Evolutionary conservation across 2,797 vertebrate genomes (phyloP), one percentile per base, ranked within the genome.

Genomic region (Paramormyrops hopkinsi): DNA sequence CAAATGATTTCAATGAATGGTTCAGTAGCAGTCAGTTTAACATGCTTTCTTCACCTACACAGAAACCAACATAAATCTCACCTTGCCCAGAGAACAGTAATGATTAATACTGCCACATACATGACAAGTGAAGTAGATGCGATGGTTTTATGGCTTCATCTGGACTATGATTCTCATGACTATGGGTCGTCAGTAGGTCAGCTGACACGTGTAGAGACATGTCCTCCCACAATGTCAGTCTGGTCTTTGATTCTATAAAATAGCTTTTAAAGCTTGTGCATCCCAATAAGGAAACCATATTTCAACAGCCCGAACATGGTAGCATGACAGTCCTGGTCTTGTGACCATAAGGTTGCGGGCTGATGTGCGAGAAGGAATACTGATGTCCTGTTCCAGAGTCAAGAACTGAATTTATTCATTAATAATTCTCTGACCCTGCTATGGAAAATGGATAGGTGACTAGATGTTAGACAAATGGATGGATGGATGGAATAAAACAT

Each of bases 281-380:
- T 69, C 29, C 22, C 25, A 59, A 87, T 19, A 85, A 51, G 86
- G 19, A 29, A 56, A 29, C 51, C 51, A 37, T 85, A 51, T 85
- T 85, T 85, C 83, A 85, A 25, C 5, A 17, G 22, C 41, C 82
- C 0, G 44, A n/a, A 50, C 22, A 85, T 29, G 44, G 17, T 44
- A 73, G 12, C 65, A 73, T 73, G 41, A 79, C 73, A 41, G 73
- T 46, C 14, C 73, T 79, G 73, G 73, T 44, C 73, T 79, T 79
- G 73, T 46, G 41, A 79, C 37, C 37, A n/a, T n/a, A 46, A 79
- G 73, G 73, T 79, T 79, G 73, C 73, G 46, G 41, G 73, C 29
- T 73, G 88, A 91, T 90, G 92, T 91, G 90, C 89, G 90, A 76
- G 17, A 91, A 91, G 91, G 93, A 93, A 94, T 94, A 96, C 94